Evolutionary conservation across 1,140 invertebrate species (phyloP).

Genomic region (Lycorma delicatula): DNA sequence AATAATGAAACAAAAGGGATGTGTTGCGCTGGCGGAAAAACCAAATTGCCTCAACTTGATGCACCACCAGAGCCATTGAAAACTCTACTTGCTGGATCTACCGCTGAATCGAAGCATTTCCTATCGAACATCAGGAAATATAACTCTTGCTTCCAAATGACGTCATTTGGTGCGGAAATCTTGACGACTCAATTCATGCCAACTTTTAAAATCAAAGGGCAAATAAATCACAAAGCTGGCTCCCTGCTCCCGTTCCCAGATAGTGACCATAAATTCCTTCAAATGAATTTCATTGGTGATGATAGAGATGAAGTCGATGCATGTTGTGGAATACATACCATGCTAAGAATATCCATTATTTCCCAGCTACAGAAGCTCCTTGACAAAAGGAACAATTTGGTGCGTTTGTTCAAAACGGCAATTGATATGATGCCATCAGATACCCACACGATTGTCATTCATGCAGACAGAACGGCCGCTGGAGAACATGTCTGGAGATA

Average conservation of each 20-base stretch:
- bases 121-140: too few species aligned
- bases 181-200: too few species aligned
- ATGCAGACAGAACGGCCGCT: slow-evolving; percentile 34
- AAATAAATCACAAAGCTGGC: slow-evolving; percentile 33
- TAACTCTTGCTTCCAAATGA: too few species aligned
- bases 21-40: too few species aligned
- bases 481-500: slow-evolving; percentile 37
- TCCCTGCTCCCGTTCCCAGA: slow-evolving; percentile 28
- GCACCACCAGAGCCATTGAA: too few species aligned
- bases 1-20: too few species aligned
- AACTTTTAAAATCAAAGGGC: slow-evolving; percentile 25
- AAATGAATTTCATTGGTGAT: slow-evolving; percentile 38
- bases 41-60: too few species aligned
- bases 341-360: slow-evolving; percentile 33
- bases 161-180: too few species aligned
- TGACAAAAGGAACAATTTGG: slow-evolving; percentile 36
- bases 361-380: slow-evolving; percentile 33
- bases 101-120: too few species aligned
- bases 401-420: slow-evolving; percentile 37
- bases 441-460: slow-evolving; percentile 35
- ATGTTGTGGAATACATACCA: slow-evolving; percentile 29
- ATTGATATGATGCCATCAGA: slow-evolving; percentile 35
- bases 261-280: slow-evolving; percentile 28
- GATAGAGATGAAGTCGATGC: slow-evolving; percentile 36
- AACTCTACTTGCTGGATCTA: too few species aligned